Conservation (phyloP, 2,797 vertebrate species). For the Sebastes baramenuke region DNA sequence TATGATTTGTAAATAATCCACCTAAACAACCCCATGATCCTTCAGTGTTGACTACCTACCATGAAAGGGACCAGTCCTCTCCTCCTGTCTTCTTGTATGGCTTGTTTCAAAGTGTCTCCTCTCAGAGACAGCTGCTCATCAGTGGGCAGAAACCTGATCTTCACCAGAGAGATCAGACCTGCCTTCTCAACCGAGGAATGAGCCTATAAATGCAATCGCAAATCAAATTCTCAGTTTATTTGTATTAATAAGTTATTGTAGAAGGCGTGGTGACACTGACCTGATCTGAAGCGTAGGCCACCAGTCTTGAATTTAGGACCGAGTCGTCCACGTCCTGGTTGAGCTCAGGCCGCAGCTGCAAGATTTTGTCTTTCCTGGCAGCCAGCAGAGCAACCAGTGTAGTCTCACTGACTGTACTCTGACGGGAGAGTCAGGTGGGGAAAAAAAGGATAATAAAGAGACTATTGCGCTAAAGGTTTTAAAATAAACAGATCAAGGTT, state of each 20-base stretch:
- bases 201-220: conserved; percentile 77
- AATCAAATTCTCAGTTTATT: not conserved
- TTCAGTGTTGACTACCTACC: conserved; percentile 70
- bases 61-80: conserved; percentile 91
- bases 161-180: conserved; percentile 94
- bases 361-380: conserved; percentile 92
- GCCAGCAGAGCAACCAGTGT: conserved; percentile 92
- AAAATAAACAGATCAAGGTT: not conserved
- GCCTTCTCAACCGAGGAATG: conserved; percentile 98
- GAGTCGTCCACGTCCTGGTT: conserved; percentile 86
- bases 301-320: conserved; percentile 88
- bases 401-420: conserved; percentile 96
- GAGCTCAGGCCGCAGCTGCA: conserved; percentile 85
- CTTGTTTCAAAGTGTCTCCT: conserved; percentile 88
- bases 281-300: conserved; percentile 95
- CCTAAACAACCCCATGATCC: not conserved
- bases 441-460: not conserved
- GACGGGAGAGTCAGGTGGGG: not conserved
- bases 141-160: conserved; percentile 90
- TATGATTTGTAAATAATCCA: not conserved
- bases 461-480: not conserved
- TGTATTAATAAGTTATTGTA: not conserved
- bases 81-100: conserved; percentile 89
- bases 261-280: conserved; percentile 60
- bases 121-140: conserved; percentile 91